Evolutionary conservation across 2,113 vertebrate genomes (phyloP).

Genomic region (Morone saxatilis): DNA sequence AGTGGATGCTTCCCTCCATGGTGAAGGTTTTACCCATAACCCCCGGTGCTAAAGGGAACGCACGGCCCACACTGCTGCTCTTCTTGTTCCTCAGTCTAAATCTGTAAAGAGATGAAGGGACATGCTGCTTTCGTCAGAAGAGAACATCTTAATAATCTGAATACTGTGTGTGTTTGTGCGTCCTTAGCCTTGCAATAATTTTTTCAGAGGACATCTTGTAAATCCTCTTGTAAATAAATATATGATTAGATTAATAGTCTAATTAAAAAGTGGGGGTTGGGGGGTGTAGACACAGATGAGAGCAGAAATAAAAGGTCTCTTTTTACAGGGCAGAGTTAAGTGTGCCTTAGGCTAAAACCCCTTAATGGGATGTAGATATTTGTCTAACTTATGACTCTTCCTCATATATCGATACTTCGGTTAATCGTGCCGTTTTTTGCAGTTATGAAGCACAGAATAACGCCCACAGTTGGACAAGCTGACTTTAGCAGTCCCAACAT

Average conservation of each 20-base stretch:
- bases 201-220: background rate
- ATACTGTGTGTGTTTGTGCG: too few relatives aligned
- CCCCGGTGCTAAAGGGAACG: slow-evolving; percentile 85
- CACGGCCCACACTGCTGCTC: slow-evolving; percentile 88
- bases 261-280: background rate
- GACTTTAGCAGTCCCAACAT: background rate
- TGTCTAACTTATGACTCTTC: background rate
- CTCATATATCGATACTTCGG: background rate
- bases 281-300: background rate
- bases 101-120: slow-evolving; percentile 72
- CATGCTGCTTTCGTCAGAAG: background rate
- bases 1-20: slow-evolving; percentile 83
- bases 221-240: background rate
- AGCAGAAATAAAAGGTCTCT: background rate
- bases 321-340: background rate
- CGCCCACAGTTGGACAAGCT: background rate
- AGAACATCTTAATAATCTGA: slow-evolving; percentile 2
- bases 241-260: slow-evolving; percentile 1
- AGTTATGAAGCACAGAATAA: background rate
- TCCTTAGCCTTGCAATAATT: background rate
- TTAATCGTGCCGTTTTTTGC: too few relatives aligned
- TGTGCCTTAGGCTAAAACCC: background rate
- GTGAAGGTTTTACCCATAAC: slow-evolving; percentile 81
- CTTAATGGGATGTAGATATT: background rate
- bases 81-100: slow-evolving; percentile 97